Evolutionary conservation across 1,140 invertebrate species (phyloP).

Genomic region (Goniozus legneri): DNA sequence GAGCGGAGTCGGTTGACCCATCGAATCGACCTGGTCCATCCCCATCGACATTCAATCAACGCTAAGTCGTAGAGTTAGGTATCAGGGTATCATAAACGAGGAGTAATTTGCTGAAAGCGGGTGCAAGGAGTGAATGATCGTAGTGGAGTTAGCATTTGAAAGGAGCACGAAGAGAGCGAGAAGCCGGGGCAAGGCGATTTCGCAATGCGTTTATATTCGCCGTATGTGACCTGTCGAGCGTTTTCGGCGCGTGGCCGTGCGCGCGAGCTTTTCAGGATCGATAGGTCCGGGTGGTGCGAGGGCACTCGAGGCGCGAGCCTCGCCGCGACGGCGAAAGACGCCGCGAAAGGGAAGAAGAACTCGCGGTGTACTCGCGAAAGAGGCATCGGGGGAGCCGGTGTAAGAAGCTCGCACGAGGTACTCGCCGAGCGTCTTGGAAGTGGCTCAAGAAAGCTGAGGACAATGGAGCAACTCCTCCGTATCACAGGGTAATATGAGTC

Average conservation of each 20-base stretch:
- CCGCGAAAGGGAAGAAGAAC: neutral
- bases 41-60: conserved; percentile 15
- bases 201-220: neutral
- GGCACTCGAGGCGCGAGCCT: too few species aligned
- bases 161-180: conserved; percentile 19
- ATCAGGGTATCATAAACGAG: conserved; percentile 44
- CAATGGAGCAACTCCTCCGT: conserved; percentile 52
- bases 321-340: neutral
- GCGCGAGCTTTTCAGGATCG: too few species aligned
- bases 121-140: conserved; percentile 51
- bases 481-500: conserved; percentile 52
- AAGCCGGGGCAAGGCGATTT: conserved; percentile 1
- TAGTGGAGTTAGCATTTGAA: conserved; percentile 44
- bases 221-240: too few species aligned
- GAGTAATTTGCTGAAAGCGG: conserved; percentile 46
- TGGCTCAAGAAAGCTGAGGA: conserved; percentile 49
- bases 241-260: too few species aligned
- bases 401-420: neutral
- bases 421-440: conserved; percentile 34
- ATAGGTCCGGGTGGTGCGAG: neutral
- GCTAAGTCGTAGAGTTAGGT: conserved; percentile 28
- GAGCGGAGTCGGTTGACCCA: too few species aligned
- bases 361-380: neutral
- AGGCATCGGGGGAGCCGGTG: neutral
- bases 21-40: conserved; percentile 1